Conservation (phyloP, 35 echinoderm and acorn worm species). For the Acanthaster planci region DNA sequence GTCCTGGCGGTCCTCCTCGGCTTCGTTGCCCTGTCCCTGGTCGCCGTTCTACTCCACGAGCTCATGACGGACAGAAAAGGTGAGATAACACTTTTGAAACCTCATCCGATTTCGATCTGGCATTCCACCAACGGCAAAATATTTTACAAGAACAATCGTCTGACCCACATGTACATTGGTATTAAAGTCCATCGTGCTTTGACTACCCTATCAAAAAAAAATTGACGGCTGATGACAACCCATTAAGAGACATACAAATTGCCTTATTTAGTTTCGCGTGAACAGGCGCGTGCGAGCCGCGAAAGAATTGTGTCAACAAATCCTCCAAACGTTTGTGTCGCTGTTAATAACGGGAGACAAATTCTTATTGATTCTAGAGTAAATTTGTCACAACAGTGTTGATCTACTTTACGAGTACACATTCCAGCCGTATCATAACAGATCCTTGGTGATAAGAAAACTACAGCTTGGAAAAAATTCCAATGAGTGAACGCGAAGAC, state of each 20-base stretch:
- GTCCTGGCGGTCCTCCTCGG: neutral
- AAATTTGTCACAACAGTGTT: constrained; percentile 4
- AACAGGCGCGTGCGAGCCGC: neutral
- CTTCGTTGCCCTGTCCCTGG: neutral
- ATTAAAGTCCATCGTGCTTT: too few species aligned
- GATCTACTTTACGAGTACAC: constrained; percentile 18
- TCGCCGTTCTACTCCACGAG: constrained; percentile 10
- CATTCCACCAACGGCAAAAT: too few species aligned
- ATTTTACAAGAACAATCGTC: too few species aligned
- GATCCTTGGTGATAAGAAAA: constrained; percentile 7
- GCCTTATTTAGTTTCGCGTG: neutral
- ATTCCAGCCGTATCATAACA: constrained; percentile 6
- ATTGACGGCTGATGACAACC: too few species aligned
- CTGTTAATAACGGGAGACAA: neutral
- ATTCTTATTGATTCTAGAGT: constrained; percentile 2
- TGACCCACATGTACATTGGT: too few species aligned
- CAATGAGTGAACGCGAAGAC: too few species aligned
- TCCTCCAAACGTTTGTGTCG: neutral
- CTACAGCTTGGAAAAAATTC: too few species aligned
- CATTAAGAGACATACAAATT: too few species aligned
- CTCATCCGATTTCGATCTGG: neutral
- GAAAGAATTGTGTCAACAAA: constrained; percentile 22
- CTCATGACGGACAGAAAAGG: constrained; percentile 1
- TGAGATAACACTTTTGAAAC: neutral
- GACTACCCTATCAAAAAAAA: too few species aligned